These are phyloP conservation scores for Acropternis orthonyx DNA, from an alignment of 2,797 vertebrate species.

Conservation along the genomic window DNA sequence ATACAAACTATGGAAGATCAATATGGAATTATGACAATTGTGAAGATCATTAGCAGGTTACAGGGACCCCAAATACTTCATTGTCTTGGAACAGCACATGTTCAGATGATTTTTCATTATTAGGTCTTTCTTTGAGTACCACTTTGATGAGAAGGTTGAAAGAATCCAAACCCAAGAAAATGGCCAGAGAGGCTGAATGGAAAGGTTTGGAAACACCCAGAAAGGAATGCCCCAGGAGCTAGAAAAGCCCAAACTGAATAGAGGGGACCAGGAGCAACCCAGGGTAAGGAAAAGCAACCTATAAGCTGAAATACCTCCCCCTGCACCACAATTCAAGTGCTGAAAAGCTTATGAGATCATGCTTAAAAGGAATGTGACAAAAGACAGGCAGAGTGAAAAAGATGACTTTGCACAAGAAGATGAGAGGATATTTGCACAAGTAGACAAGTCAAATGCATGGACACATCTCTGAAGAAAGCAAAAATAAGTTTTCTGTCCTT, in stretches of 20 bases:
- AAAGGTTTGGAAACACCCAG: conserved; percentile 17
- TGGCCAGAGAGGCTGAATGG: neutral
- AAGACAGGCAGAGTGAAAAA: neutral
- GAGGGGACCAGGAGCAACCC: neutral
- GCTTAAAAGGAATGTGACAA: conserved; percentile 18
- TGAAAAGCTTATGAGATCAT: conserved; percentile 12
- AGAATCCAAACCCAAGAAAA: neutral
- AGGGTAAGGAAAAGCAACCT: neutral
- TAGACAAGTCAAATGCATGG: neutral
- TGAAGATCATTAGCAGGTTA: neutral
- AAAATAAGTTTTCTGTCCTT: neutral
- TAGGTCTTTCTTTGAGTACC: neutral
- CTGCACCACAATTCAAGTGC: neutral
- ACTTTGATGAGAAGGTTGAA: neutral
- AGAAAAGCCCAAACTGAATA: neutral
- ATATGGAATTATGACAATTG: neutral
- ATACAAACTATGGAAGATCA: neutral
- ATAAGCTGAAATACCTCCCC: neutral
- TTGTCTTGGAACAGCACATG: neutral
- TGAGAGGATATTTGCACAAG: neutral
- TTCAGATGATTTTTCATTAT: neutral
- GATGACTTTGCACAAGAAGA: neutral
- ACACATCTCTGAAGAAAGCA: neutral
- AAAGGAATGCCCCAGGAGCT: neutral
- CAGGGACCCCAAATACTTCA: neutral